A percentile compares a stretch with the other conserved stretches of the same genome.
Evolutionary conservation across 2,113 vertebrate species (phyloP).

Genomic region (Cyphomyrus plagiostoma): DNA sequence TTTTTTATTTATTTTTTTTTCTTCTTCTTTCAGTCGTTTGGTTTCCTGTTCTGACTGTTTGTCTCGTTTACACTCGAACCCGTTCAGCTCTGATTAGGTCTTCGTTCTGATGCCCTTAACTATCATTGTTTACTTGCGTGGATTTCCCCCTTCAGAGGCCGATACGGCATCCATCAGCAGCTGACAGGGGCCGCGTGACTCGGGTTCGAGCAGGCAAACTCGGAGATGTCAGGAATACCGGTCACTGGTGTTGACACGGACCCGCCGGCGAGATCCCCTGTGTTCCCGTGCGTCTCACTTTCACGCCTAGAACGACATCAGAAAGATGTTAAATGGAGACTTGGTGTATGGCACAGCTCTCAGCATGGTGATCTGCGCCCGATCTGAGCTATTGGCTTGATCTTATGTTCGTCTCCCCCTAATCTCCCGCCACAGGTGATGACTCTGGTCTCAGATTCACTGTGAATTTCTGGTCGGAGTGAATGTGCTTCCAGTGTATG

Average conservation of each 20-base stretch:
- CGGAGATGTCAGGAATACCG: neutral
- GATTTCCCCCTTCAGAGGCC: neutral
- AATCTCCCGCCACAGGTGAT: neutral
- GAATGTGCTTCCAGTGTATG: neutral
- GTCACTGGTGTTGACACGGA: neutral
- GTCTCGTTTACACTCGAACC: conserved; percentile 51
- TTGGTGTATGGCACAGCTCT: neutral
- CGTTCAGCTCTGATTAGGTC: conserved; percentile 29
- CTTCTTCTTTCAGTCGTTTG: conserved; percentile 39
- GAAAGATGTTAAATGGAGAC: neutral
- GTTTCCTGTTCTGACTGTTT: conserved; percentile 72
- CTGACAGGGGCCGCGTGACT: neutral
- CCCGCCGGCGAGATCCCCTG: neutral
- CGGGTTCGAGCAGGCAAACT: neutral
- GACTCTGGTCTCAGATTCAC: neutral
- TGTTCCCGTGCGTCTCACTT: neutral
- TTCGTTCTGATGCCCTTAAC: neutral
- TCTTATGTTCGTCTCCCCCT: neutral
- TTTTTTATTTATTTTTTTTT: conserved; percentile 42
- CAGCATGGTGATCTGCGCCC: too few relatives aligned
- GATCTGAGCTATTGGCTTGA: neutral
- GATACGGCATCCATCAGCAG: neutral
- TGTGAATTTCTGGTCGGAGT: neutral
- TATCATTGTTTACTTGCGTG: neutral
- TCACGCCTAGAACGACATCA: neutral